Evolutionary conservation across 2,888 invertebrate species (phyloP), one percentile per base, ranked within the genome.

Genomic region (Nycteola revayana): DNA sequence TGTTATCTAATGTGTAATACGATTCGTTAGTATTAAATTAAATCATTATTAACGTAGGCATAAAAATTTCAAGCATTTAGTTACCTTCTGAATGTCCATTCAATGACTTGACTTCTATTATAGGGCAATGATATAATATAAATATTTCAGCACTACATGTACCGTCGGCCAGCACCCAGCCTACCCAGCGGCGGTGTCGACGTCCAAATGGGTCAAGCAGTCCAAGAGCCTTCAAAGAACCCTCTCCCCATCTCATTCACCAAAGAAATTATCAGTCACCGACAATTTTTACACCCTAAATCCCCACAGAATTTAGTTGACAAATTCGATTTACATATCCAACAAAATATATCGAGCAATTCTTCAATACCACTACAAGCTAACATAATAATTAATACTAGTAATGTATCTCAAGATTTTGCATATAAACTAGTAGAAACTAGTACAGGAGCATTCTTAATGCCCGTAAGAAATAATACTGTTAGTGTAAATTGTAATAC

Each of bases 161-260:
- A 44, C 8, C 63, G 56, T 1, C 66, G 73, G 0, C 26, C 41
- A 3, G 22, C 23, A 0, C 31, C 46, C 0, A 49, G 57, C 0
- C 10, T 46, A 5, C 75, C 77, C 0, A 11, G 23, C 0, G 84
- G 84, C 0, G 14, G 14, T 14, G 55, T 84, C 0, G 64, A 68
- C 1, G 34, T 86, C 1, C 31, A 61, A 3, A 1, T 67, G 0
- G 68, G 63, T 0, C 11, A 56, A 3, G 21, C 42, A 0, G 26
- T 59, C 0, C 17, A 34, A 1, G 40, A 48, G 0, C 51, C 59
- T 0, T 26, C 28, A 21, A 81, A 78, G 46, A 32, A 36, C 0
- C 71, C 81, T 0, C 44, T 84, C 1, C 82, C 80, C 1, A 69
- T 72, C 24, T 57, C 66, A 25, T 82, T 81, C 31, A 72, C 61